Evolutionary conservation across 2,888 invertebrate species (phyloP).

Genomic region (Dasysyrphus albostriatus): DNA sequence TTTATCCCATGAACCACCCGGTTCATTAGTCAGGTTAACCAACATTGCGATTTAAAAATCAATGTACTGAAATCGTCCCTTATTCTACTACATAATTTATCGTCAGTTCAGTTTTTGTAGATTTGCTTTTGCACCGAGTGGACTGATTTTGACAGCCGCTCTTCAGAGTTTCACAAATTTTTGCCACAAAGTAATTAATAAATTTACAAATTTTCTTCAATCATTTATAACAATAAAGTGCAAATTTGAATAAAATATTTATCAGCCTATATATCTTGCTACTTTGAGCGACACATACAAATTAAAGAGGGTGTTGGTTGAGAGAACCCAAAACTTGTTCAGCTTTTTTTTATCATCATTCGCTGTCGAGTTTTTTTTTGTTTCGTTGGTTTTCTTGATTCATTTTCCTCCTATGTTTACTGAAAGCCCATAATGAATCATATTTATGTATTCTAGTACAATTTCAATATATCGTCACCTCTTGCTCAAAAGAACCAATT

Average conservation of each 20-base stretch:
- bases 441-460: constrained; percentile 75
- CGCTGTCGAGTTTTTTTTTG: constrained; percentile 61
- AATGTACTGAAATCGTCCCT: background rate
- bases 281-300: background rate
- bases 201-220: constrained; percentile 33
- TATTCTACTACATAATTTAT: constrained; percentile 66
- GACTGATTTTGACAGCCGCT: constrained; percentile 76
- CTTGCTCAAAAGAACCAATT: constrained; percentile 37
- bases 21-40: constrained; percentile 8
- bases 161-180: constrained; percentile 53
- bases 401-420: constrained; percentile 72
- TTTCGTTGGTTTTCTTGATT: constrained; percentile 40
- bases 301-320: constrained; percentile 71
- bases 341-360: constrained; percentile 55
- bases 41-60: constrained; percentile 15
- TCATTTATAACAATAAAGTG: background rate
- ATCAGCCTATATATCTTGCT: background rate
- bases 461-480: constrained; percentile 70
- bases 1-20: background rate
- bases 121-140: constrained; percentile 56
- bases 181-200: constrained; percentile 65
- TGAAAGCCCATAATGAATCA: constrained; percentile 73
- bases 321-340: constrained; percentile 56
- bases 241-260: background rate
- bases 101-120: constrained; percentile 49